These are phyloP conservation scores for Agrochola lota DNA, from an alignment of 2,888 invertebrate species.

Conservation along the genomic window DNA sequence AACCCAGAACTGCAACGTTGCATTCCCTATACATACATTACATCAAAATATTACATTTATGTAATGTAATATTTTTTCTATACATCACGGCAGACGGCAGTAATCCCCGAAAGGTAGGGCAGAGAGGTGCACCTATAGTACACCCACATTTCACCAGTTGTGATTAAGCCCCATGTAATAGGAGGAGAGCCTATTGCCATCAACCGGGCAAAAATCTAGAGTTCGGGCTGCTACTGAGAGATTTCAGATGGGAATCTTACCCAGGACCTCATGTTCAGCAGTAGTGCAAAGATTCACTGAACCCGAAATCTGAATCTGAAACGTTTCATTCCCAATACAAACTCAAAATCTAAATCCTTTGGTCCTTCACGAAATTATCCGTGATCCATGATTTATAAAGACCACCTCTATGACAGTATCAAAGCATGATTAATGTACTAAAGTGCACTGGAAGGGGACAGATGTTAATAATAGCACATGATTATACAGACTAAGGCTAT, in stretches of 20 bases:
- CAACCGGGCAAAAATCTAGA: neutral
- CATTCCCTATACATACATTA: neutral
- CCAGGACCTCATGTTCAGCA: too few relatives aligned
- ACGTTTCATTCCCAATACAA: neutral
- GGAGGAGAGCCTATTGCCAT: neutral
- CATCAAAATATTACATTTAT: neutral
- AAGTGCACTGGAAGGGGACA: constrained; percentile 21
- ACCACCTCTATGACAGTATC: constrained; percentile 6
- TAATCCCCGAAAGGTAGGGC: too few relatives aligned
- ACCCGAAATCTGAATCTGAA: too few relatives aligned
- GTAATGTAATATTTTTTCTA: too few relatives aligned
- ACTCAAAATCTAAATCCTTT: neutral
- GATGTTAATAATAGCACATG: constrained; percentile 31
- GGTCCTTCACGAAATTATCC: neutral
- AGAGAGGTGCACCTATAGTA: neutral
- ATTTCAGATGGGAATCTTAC: too few relatives aligned
- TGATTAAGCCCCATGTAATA: neutral
- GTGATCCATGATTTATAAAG: constrained; percentile 21
- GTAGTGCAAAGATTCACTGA: too few relatives aligned
- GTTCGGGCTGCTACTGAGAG: neutral
- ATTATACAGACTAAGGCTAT: constrained; percentile 24
- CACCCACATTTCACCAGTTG: too few relatives aligned
- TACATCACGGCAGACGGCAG: too few relatives aligned
- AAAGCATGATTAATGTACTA: constrained; percentile 50
- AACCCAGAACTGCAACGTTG: neutral